These are phyloP conservation scores for Muscina levida DNA, from an alignment of 2,888 invertebrate species.

Conservation along the genomic window DNA sequence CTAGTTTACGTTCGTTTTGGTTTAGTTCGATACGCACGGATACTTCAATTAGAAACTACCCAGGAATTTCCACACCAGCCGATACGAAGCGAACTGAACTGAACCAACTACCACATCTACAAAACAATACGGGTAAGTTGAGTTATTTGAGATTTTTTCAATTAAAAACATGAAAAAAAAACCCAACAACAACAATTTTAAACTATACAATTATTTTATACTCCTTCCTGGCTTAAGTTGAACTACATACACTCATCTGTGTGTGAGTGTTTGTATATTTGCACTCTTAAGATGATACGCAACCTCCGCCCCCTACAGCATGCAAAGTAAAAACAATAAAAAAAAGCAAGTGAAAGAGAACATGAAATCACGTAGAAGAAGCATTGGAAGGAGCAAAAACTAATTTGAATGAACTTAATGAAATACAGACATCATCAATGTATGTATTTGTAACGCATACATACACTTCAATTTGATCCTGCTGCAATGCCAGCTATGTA, in stretches of 20 bases:
- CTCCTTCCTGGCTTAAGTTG: constrained; percentile 16
- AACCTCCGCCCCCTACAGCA: background rate
- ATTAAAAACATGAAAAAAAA: constrained; percentile 23
- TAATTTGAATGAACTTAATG: constrained; percentile 23
- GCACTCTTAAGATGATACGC: constrained; percentile 1
- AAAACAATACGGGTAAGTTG: constrained; percentile 55
- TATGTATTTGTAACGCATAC: background rate
- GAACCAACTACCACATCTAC: constrained; percentile 2
- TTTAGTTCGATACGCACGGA: too few relatives aligned
- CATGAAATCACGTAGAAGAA: background rate
- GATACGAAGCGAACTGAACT: background rate
- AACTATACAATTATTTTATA: constrained; percentile 12
- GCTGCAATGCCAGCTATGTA: background rate
- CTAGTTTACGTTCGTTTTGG: constrained; percentile 3
- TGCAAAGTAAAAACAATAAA: background rate
- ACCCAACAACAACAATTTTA: background rate
- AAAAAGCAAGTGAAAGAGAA: background rate
- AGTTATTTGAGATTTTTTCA: constrained; percentile 46
- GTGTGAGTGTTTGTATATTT: background rate
- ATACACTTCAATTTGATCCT: background rate
- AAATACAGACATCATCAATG: constrained; percentile 7
- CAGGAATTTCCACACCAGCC: constrained; percentile 1
- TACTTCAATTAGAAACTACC: constrained; percentile 1
- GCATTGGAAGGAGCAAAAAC: background rate
- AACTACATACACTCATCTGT: background rate